phyloP scores from a whole-genome alignment of 1,140 invertebrate species.

The Saccostrea glomerata region DNA sequence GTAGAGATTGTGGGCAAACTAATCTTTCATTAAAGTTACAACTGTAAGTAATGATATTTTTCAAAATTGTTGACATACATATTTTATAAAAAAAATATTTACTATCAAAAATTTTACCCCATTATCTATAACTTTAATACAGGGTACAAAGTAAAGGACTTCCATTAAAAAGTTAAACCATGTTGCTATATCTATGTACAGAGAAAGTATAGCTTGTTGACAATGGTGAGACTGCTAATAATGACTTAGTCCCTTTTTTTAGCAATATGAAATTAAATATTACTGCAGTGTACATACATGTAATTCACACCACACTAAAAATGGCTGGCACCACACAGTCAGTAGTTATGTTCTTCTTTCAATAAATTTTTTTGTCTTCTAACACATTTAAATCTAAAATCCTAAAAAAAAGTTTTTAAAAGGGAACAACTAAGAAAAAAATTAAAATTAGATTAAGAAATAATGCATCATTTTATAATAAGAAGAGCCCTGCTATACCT shows the following conservation, averaged over 20 bases:
- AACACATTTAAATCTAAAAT: background rate
- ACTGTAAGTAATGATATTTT: too few relatives aligned
- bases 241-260: background rate
- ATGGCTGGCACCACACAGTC: background rate
- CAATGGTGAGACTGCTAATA: background rate
- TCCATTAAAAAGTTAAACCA: background rate
- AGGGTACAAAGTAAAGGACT: background rate
- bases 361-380: background rate
- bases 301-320: background rate
- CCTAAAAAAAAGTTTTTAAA: background rate
- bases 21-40: too few relatives aligned
- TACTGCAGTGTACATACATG: background rate
- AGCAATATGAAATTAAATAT: background rate
- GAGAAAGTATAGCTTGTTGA: background rate
- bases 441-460: background rate
- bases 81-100: background rate
- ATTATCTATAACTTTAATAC: background rate
- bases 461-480: background rate
- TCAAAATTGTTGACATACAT: too few relatives aligned
- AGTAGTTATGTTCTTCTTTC: background rate
- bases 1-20: too few relatives aligned
- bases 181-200: background rate
- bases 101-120: background rate
- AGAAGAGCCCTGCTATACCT: background rate
- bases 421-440: background rate